Conservation (phyloP, 2,888 invertebrate species). For the Cetonia aurata region DNA sequence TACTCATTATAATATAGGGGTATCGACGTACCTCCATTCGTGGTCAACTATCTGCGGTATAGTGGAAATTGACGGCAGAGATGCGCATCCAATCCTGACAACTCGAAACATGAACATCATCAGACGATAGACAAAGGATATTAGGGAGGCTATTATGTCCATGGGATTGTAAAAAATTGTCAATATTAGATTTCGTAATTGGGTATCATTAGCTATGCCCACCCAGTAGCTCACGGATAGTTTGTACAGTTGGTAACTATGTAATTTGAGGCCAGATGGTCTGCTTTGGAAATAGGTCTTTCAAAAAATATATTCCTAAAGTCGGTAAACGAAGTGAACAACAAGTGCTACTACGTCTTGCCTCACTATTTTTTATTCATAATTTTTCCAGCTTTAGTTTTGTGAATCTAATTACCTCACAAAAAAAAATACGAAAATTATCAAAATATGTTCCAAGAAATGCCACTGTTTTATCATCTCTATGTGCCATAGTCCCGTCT, state of each 20-base stretch:
- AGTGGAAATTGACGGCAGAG: constrained; percentile 58
- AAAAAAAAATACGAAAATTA: no score
- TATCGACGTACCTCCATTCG: not conserved
- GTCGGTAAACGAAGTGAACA: no score
- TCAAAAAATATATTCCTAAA: not conserved
- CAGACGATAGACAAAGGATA: not conserved
- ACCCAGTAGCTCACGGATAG: constrained; percentile 62
- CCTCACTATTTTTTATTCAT: no score
- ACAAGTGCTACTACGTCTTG: no score
- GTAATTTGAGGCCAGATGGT: no score
- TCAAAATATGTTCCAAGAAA: no score
- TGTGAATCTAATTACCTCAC: no score
- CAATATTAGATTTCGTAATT: constrained; percentile 61
- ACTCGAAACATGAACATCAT: no score
- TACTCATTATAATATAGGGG: constrained; percentile 27
- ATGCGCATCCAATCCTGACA: not conserved
- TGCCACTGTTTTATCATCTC: no score
- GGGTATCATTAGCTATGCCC: constrained; percentile 60
- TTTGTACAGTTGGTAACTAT: no score
- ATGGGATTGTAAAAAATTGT: constrained; percentile 50
- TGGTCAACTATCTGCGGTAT: constrained; percentile 57
- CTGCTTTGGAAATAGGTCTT: not conserved
- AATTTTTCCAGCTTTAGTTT: no score
- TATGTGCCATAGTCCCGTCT: no score
- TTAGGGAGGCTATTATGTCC: not conserved